phyloP scores from a whole-genome alignment of 2,113 vertebrate genomes.

The Cyanoramphus novaezelandiae region DNA sequence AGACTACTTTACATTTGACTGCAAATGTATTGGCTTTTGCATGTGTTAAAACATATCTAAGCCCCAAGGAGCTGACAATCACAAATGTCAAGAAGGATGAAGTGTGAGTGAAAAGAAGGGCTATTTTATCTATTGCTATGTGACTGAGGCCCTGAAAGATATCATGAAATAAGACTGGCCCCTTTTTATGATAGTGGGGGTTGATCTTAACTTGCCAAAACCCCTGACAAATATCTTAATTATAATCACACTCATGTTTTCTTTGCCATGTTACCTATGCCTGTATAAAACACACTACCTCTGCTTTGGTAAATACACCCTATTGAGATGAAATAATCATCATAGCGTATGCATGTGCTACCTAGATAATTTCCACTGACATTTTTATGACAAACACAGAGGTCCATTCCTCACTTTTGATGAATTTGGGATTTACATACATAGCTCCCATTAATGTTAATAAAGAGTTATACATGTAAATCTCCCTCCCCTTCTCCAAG shows the following conservation, averaged over 20 bases:
- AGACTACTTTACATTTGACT: neutral
- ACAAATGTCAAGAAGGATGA: neutral
- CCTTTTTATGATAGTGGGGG: neutral
- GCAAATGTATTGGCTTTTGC: neutral
- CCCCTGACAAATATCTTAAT: neutral
- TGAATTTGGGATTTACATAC: neutral
- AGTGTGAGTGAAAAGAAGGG: neutral
- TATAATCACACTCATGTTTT: neutral
- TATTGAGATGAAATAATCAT: neutral
- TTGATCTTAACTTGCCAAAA: neutral
- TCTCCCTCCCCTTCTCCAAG: neutral
- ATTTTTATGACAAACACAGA: neutral
- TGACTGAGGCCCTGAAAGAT: neutral
- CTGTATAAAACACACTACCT: neutral
- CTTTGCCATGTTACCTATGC: neutral
- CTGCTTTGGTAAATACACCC: neutral
- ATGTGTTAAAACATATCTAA: neutral
- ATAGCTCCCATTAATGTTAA: neutral
- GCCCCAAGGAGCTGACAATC: neutral
- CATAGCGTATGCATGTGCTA: neutral
- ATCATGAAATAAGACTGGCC: neutral
- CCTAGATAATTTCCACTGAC: neutral
- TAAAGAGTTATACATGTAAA: neutral
- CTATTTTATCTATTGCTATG: neutral
- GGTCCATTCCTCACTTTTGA: neutral